Conservation (phyloP, 2,888 invertebrate genomes). For the Heliconius cydno region DNA sequence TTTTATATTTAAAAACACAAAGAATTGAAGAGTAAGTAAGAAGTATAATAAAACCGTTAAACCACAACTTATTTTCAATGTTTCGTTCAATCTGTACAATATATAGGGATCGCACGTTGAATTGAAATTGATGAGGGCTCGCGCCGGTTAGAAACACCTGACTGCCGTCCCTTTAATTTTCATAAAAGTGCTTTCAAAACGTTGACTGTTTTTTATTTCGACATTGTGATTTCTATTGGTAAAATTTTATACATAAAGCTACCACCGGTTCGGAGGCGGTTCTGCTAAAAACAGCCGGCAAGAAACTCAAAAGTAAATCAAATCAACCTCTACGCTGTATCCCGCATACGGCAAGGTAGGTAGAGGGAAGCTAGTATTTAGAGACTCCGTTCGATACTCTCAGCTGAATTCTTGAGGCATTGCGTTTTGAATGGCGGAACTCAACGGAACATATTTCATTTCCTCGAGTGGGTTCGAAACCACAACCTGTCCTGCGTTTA, state of each 20-base stretch:
- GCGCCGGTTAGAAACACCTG: slow-evolving; percentile 68
- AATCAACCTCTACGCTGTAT: too few species aligned
- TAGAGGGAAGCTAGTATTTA: too few species aligned
- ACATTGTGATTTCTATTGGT: slow-evolving; percentile 13
- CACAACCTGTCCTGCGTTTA: too few species aligned
- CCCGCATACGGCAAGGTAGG: too few species aligned
- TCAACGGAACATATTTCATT: too few species aligned
- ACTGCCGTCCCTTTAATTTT: slow-evolving; percentile 66
- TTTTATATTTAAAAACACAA: neutral
- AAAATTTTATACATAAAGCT: neutral
- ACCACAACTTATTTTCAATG: slow-evolving; percentile 38
- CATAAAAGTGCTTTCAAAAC: slow-evolving; percentile 51
- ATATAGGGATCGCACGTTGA: slow-evolving; percentile 62
- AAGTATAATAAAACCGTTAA: slow-evolving; percentile 2
- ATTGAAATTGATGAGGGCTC: slow-evolving; percentile 77
- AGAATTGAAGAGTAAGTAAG: neutral
- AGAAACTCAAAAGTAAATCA: too few species aligned
- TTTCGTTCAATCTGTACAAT: slow-evolving; percentile 42
- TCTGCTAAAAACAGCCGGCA: too few species aligned
- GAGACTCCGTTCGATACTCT: too few species aligned
- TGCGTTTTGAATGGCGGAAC: too few species aligned
- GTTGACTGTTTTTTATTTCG: slow-evolving; percentile 19
- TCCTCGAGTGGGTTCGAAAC: too few species aligned
- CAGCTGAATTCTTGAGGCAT: too few species aligned
- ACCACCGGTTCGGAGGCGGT: too few species aligned